Evolutionary conservation across 2,797 vertebrate species (phyloP).

Genomic region (Odontamblyopus lacepedii): DNA sequence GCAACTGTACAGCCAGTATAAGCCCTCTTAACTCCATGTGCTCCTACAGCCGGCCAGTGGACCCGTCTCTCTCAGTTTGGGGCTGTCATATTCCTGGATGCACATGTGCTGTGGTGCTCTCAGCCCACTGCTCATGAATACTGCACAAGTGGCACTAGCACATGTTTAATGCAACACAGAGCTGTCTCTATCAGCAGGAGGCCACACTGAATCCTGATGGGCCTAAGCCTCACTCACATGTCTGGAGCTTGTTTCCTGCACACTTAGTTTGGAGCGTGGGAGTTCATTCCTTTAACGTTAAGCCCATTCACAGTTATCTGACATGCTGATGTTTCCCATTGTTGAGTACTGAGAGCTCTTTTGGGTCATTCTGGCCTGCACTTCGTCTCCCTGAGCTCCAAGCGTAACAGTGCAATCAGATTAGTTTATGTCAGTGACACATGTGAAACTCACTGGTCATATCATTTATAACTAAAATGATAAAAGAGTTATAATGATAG

Average conservation of each 20-base stretch:
- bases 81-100: neutral
- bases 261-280: neutral
- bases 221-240: constrained; percentile 2
- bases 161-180: constrained; percentile 22
- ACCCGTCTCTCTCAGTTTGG: neutral
- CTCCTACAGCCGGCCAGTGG: neutral
- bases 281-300: neutral
- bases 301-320: neutral
- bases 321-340: neutral
- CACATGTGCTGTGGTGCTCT: constrained; percentile 1
- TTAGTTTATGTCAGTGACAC: no score
- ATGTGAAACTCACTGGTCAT: no score
- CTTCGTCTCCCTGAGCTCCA: no score
- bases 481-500: no score
- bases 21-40: neutral
- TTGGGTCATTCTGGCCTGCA: no score
- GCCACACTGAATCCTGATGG: constrained; percentile 21
- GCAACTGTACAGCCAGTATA: neutral
- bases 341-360: neutral
- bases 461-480: no score
- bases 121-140: neutral
- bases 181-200: constrained; percentile 21
- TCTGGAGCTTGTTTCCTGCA: neutral
- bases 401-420: no score
- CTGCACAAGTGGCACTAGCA: constrained; percentile 15